Conservation (phyloP, 2,888 invertebrate genomes). For the Gryllus longicercus region DNA sequence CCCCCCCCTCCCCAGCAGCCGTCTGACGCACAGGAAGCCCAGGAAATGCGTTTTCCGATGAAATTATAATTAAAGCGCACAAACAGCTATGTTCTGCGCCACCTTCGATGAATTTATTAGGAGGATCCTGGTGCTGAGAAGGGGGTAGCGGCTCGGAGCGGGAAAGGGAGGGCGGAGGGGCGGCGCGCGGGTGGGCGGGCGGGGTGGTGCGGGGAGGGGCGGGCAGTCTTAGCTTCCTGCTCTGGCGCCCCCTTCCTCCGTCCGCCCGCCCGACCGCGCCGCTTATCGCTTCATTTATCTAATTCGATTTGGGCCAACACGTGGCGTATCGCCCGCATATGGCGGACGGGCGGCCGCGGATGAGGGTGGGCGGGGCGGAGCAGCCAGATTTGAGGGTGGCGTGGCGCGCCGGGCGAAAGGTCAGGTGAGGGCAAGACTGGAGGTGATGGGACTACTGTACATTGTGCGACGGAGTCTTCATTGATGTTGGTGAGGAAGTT, state of each 20-base stretch:
- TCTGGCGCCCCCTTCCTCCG: too few relatives aligned
- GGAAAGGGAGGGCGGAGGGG: background rate
- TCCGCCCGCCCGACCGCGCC: too few relatives aligned
- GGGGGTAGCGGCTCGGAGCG: background rate
- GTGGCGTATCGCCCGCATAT: background rate
- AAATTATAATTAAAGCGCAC: background rate
- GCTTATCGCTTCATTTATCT: background rate
- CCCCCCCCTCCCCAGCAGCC: background rate
- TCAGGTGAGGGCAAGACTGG: too few relatives aligned
- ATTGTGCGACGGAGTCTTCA: too few relatives aligned
- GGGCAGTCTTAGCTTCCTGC: too few relatives aligned
- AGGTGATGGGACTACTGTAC: too few relatives aligned
- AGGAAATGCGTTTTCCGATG: constrained; percentile 4
- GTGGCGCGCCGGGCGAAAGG: too few relatives aligned
- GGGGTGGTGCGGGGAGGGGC: too few relatives aligned
- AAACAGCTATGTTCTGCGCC: background rate
- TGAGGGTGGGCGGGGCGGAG: background rate
- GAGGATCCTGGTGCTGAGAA: background rate
- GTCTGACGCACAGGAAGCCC: background rate
- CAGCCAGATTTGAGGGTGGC: background rate
- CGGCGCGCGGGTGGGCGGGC: background rate
- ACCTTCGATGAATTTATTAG: background rate
- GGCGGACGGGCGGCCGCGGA: background rate
- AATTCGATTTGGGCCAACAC: background rate
- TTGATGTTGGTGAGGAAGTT: too few relatives aligned